Conservation (phyloP, 2,888 invertebrate species). For the Drosophila sordidapex region DNA sequence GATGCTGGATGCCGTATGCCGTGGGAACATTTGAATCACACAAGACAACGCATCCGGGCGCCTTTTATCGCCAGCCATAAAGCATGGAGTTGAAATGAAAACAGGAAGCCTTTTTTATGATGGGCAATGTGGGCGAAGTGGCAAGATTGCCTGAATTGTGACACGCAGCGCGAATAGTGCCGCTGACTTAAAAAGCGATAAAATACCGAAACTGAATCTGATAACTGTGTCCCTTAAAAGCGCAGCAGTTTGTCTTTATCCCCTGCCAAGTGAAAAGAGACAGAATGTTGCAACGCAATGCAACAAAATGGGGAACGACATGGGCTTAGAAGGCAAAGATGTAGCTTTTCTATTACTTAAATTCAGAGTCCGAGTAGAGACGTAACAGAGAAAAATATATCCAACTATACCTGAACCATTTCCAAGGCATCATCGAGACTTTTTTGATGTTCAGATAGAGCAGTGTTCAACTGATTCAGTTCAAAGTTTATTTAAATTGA, state of each 20-base stretch:
- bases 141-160: constrained; percentile 39
- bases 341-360: not conserved
- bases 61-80: constrained; percentile 54
- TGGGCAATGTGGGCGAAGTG: constrained; percentile 8
- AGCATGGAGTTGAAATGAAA: constrained; percentile 55
- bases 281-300: not conserved
- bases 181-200: constrained; percentile 59
- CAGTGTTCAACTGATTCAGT: not conserved
- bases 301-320: not conserved
- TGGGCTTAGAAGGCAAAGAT: not conserved
- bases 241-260: not conserved
- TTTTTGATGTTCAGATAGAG: too few species aligned
- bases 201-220: constrained; percentile 40
- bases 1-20: constrained; percentile 33
- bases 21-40: constrained; percentile 59
- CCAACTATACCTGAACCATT: not conserved
- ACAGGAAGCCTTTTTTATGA: constrained; percentile 54
- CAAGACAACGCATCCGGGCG: constrained; percentile 35
- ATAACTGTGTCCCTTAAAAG: constrained; percentile 58
- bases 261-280: not conserved
- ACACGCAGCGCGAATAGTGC: constrained; percentile 59
- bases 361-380: not conserved
- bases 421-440: not conserved
- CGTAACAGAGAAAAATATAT: not conserved
- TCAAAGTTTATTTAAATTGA: not conserved